These are phyloP conservation scores for Maconellicoccus hirsutus DNA, from an alignment of 1,140 invertebrate genomes.

Conservation along the genomic window DNA sequence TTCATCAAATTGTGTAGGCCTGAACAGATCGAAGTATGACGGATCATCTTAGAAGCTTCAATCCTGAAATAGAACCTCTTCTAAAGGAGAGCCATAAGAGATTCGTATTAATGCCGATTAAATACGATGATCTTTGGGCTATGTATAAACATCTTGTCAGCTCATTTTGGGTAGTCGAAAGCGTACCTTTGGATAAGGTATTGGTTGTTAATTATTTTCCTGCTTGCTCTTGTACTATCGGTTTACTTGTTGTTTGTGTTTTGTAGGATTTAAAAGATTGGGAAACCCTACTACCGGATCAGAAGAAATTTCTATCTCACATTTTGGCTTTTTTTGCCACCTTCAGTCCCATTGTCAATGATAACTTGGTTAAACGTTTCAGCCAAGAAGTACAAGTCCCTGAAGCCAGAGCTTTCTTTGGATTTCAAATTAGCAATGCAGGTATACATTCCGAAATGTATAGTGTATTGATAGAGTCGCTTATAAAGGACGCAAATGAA, in stretches of 20 bases:
- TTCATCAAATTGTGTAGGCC: neutral
- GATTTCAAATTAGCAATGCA: conserved; percentile 99
- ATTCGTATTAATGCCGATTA: conserved; percentile 93
- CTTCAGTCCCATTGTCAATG: conserved; percentile 99
- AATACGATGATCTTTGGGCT: conserved; percentile 89
- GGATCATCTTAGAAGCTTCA: conserved; percentile 16
- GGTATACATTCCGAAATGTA: conserved; percentile 99
- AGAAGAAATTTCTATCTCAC: conserved; percentile 91
- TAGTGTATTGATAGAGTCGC: conserved; percentile 93
- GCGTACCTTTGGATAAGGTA: conserved; percentile 79
- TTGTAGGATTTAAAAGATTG: conserved; percentile 81
- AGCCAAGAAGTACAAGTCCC: conserved; percentile 94
- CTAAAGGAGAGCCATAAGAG: conserved; percentile 78
- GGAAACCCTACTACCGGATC: conserved; percentile 69
- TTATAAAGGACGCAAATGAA: conserved; percentile 74
- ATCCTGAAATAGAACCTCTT: conserved; percentile 59
- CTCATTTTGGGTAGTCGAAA: conserved; percentile 97
- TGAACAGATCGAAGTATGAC: neutral
- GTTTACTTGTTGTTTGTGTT: conserved; percentile 28
- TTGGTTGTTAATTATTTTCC: no score
- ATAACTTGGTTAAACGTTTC: conserved; percentile 96
- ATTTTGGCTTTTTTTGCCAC: conserved; percentile 98
- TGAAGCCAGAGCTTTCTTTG: conserved; percentile 97
- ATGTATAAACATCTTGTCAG: conserved; percentile 99
- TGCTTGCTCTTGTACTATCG: neutral